Conservation (phyloP, 1,140 invertebrate genomes). For the Eufriesea mexicana region DNA sequence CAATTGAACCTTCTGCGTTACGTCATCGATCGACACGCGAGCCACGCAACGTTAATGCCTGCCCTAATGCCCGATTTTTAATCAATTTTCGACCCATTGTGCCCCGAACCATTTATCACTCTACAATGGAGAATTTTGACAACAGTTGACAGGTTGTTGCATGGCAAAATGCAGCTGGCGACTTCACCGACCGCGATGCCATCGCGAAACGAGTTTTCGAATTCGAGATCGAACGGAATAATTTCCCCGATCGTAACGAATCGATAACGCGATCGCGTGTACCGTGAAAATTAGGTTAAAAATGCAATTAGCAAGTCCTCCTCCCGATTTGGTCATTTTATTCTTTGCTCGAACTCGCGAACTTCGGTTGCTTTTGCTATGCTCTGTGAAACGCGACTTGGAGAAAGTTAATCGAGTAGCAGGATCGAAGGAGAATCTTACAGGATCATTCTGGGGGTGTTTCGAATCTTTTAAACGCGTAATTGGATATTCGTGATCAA, state of each 20-base stretch:
- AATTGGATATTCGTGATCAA: neutral
- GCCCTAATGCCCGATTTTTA: constrained; percentile 50
- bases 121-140: neutral
- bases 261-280: neutral
- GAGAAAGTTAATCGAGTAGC: neutral
- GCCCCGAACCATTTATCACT: constrained; percentile 44
- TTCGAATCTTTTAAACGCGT: neutral
- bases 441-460: neutral
- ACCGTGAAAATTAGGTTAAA: constrained; percentile 9
- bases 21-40: constrained; percentile 28
- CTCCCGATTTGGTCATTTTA: neutral
- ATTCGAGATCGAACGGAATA: constrained; percentile 2
- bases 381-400: neutral
- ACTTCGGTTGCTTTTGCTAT: neutral
- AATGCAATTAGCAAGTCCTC: neutral
- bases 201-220: constrained; percentile 4
- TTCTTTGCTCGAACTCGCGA: neutral
- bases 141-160: neutral
- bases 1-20: constrained; percentile 24
- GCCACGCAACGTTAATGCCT: constrained; percentile 14
- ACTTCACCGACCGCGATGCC: neutral
- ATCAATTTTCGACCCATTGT: constrained; percentile 54
- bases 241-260: neutral
- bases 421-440: neutral
- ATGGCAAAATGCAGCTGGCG: neutral